Conservation (phyloP, 2,797 vertebrate genomes). For the Rachycentron canadum region DNA sequence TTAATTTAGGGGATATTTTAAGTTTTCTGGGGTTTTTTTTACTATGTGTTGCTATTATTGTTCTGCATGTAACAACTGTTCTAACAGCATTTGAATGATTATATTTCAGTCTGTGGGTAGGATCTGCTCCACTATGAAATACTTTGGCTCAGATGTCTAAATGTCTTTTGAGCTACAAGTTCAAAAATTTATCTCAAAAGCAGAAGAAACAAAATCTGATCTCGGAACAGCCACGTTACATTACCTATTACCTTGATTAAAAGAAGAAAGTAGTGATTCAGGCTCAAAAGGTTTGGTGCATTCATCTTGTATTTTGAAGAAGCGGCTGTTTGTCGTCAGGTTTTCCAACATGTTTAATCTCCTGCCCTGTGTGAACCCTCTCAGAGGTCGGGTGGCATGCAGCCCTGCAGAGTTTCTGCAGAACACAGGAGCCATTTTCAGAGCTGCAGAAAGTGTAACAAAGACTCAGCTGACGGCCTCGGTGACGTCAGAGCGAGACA, state of each 20-base stretch:
- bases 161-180: background rate
- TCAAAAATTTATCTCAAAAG: no score
- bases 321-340: background rate
- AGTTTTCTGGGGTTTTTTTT: no score
- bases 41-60: no score
- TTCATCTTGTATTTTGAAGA: background rate
- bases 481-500: conserved; percentile 58
- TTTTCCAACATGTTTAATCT: conserved; percentile 9
- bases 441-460: conserved; percentile 54
- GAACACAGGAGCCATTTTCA: conserved; percentile 55
- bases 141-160: background rate
- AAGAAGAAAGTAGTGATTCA: background rate
- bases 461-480: conserved; percentile 64
- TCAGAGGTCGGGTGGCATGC: background rate
- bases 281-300: background rate
- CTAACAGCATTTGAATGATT: no score
- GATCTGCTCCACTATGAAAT: no score
- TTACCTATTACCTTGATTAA: background rate
- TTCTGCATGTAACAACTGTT: no score
- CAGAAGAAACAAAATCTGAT: background rate
- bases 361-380: background rate
- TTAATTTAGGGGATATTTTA: no score
- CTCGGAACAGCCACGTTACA: background rate
- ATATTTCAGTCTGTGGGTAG: no score
- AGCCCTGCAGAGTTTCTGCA: background rate